phyloP scores from a whole-genome alignment of 1,140 invertebrate genomes.

The Drosophila sturtevanti region DNA sequence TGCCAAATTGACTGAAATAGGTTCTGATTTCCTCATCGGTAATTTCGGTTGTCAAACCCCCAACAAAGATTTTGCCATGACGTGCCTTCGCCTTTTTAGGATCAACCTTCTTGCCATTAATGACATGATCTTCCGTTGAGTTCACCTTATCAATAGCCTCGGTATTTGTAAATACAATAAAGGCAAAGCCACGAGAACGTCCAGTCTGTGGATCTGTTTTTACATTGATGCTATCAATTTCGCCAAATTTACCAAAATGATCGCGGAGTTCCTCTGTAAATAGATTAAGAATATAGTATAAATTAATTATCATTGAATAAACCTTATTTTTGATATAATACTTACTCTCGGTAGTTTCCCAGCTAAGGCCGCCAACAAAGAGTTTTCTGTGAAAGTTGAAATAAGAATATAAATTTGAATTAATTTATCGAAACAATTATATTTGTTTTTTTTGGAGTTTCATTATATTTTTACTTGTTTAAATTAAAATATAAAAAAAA shows the following conservation, averaged over 20 bases:
- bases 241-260: slow-evolving; percentile 94
- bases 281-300: background rate
- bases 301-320: slow-evolving; percentile 1
- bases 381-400: slow-evolving; percentile 92
- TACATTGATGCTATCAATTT: slow-evolving; percentile 96
- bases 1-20: slow-evolving; percentile 95
- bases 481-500: slow-evolving; percentile 1
- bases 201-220: slow-evolving; percentile 96
- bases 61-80: slow-evolving; percentile 97
- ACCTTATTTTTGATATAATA: slow-evolving; percentile 4
- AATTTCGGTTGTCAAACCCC: slow-evolving; percentile 94
- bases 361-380: slow-evolving; percentile 98
- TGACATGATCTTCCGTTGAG: slow-evolving; percentile 92
- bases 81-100: slow-evolving; percentile 97
- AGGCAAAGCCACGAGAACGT: slow-evolving; percentile 95
- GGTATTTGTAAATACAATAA: slow-evolving; percentile 95
- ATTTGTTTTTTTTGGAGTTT: slow-evolving; percentile 15
- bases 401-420: slow-evolving; percentile 35
- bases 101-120: slow-evolving; percentile 97
- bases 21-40: slow-evolving; percentile 96
- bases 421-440: background rate
- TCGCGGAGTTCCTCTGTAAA: slow-evolving; percentile 95
- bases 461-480: background rate
- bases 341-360: slow-evolving; percentile 99
- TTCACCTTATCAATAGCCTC: slow-evolving; percentile 96